Evolutionary conservation across 1,140 invertebrate genomes (phyloP).

Genomic region (Scaptomyza montana): DNA sequence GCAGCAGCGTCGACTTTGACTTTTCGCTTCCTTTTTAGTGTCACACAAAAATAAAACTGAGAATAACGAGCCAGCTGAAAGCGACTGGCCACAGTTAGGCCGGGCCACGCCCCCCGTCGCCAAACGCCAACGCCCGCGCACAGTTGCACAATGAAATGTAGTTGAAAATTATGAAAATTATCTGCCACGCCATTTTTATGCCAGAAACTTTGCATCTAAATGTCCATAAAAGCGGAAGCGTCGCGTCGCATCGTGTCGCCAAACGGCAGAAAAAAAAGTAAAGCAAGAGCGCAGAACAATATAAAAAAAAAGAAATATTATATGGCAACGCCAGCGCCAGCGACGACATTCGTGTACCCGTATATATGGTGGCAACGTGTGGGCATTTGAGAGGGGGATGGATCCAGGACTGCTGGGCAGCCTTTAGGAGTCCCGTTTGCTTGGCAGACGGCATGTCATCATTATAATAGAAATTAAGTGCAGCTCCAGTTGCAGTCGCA

Average conservation of each 20-base stretch:
- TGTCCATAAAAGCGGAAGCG: constrained; percentile 76
- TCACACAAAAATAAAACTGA: constrained; percentile 73
- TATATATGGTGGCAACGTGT: constrained; percentile 38
- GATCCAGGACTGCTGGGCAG: constrained; percentile 15
- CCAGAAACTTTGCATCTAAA: constrained; percentile 81
- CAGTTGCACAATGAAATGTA: constrained; percentile 75
- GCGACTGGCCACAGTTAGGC: constrained; percentile 31
- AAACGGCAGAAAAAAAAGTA: constrained; percentile 33
- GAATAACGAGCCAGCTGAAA: constrained; percentile 64
- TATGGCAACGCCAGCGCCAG: constrained; percentile 26
- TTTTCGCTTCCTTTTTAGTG: constrained; percentile 67
- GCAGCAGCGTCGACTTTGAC: constrained; percentile 52
- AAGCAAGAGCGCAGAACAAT: background rate
- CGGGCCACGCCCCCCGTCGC: constrained; percentile 37
- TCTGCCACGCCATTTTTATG: constrained; percentile 77
- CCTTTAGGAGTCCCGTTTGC: constrained; percentile 29
- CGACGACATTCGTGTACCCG: constrained; percentile 19
- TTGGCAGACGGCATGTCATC: constrained; percentile 64
- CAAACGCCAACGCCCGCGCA: constrained; percentile 50
- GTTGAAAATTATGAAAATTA: constrained; percentile 82
- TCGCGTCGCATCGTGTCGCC: constrained; percentile 47
- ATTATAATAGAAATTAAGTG: constrained; percentile 72
- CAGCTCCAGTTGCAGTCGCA: constrained; percentile 29
- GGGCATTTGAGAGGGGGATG: constrained; percentile 49
- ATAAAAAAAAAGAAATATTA: constrained; percentile 28